Evolutionary conservation across 2,113 vertebrate species (phyloP), one percentile per base, ranked within the genome.

Genomic region (Alligator mississippiensis): DNA sequence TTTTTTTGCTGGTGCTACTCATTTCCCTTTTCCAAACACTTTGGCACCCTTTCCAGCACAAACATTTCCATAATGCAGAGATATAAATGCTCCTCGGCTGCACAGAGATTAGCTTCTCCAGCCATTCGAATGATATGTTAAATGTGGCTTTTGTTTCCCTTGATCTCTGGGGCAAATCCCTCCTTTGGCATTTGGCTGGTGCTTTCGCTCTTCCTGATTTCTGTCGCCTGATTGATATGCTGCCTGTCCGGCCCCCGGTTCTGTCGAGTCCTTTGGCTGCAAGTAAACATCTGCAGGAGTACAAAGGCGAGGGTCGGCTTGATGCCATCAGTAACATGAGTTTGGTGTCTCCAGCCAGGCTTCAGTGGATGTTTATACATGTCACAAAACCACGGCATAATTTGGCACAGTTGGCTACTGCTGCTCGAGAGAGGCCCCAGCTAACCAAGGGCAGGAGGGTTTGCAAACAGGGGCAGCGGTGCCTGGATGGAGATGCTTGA

Each of bases 171-270:
- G 85, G 82, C 80, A 82, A 95, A 92, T 90, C 89, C 90, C 76
- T 16, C 25, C 94, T 96, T 95, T 97, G 97, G 96, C 89, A 80
- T 74, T 80, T 24, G 62, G 77, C 80, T 77, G 80, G 77, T 93
- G 82, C 87, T 87, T 88, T 97, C 86, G 61, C 59, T 38, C 82
- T 30, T 47, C 21, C n/a, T 0, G 2, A 28, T 84, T 96, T 62
- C 62, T 96, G 87, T 89, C 95, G 95, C 82, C 85, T 78, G 78
- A 87, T 57, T 59, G 66, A 82, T 59, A 89, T 77, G 95, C 87
- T 85, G 82, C 80, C 90, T 87, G 94, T 97, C 91, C 70, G 81
- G 85, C n/a, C 88, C 75, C 82, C 83, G 83, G 30, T 81, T 88
- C 87, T 90, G 66, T 22, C 76, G 90, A 84, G 90, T 90, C 88